phyloP scores from a whole-genome alignment of 2,888 invertebrate species.

The Thereva unica region DNA sequence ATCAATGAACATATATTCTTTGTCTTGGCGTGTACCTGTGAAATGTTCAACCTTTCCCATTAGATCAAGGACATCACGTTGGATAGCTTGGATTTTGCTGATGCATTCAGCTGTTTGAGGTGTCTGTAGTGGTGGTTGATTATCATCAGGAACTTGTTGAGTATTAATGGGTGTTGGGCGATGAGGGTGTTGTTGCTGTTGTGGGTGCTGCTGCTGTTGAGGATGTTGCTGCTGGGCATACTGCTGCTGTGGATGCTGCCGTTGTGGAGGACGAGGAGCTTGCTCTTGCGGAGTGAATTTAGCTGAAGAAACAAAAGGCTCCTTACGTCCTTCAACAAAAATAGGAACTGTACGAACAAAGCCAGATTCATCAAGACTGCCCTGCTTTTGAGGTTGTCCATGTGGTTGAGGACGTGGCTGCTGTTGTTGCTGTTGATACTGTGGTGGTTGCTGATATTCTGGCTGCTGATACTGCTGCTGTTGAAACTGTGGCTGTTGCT shows the following conservation, averaged over 20 bases:
- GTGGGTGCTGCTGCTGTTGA: conserved; percentile 1
- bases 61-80: conserved; percentile 78
- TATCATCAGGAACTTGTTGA: conserved; percentile 43
- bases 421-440: conserved; percentile 26
- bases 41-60: conserved; percentile 77
- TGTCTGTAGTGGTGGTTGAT: conserved; percentile 53
- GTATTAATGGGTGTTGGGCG: conserved; percentile 49
- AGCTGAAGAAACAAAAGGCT: conserved; percentile 68
- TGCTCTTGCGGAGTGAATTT: conserved; percentile 42
- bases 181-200: conserved; percentile 11
- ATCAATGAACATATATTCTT: conserved; percentile 82
- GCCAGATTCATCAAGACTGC: conserved; percentile 40
- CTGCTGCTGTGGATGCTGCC: conserved; percentile 54
- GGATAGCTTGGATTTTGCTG: conserved; percentile 76
- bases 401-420: conserved; percentile 48
- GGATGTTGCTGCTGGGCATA: conserved; percentile 39
- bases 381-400: conserved; percentile 52
- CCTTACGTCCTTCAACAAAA: conserved; percentile 82
- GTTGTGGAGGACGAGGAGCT: conserved; percentile 9
- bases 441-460: conserved; percentile 30
- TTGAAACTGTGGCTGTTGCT: conserved; percentile 17
- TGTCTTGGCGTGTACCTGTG: conserved; percentile 67
- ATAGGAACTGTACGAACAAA: conserved; percentile 82
- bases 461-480: not conserved
- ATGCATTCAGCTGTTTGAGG: conserved; percentile 68